Conservation (phyloP, 2,797 vertebrate species). For the Acrossocheilus wenchowensis region DNA sequence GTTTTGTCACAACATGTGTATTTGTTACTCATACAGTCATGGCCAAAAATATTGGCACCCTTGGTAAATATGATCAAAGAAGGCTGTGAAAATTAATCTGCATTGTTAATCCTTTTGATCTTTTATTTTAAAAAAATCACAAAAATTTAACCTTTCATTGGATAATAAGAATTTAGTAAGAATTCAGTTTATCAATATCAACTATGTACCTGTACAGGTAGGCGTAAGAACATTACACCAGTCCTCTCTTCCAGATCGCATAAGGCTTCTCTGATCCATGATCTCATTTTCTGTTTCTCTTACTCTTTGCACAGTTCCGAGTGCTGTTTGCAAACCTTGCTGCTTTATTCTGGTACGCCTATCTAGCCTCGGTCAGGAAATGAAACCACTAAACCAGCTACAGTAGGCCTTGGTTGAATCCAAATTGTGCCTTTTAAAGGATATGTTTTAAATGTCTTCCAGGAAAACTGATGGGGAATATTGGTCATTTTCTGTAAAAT, state of each 20-base stretch:
- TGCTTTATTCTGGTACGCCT: constrained; percentile 89
- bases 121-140: too few species aligned
- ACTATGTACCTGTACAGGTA: constrained; percentile 88
- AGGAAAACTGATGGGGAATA: background rate
- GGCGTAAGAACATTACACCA: background rate
- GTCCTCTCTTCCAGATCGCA: too few species aligned
- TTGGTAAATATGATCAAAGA: too few species aligned
- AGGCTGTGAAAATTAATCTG: too few species aligned
- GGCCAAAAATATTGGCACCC: too few species aligned
- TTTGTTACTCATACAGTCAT: too few species aligned
- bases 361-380: constrained; percentile 87
- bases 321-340: constrained; percentile 88
- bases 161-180: too few species aligned
- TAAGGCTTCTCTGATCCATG: background rate
- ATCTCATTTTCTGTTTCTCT: constrained; percentile 37
- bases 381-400: constrained; percentile 62
- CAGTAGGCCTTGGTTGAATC: background rate
- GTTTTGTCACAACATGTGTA: background rate
- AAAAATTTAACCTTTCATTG: too few species aligned
- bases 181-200: constrained; percentile 87
- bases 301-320: constrained; percentile 78
- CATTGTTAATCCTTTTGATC: too few species aligned
- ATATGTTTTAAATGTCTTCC: constrained; percentile 5
- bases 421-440: constrained; percentile 44
- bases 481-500: background rate